Evolutionary conservation across 1,140 invertebrate species (phyloP).

Genomic region (Batillaria attramentaria): DNA sequence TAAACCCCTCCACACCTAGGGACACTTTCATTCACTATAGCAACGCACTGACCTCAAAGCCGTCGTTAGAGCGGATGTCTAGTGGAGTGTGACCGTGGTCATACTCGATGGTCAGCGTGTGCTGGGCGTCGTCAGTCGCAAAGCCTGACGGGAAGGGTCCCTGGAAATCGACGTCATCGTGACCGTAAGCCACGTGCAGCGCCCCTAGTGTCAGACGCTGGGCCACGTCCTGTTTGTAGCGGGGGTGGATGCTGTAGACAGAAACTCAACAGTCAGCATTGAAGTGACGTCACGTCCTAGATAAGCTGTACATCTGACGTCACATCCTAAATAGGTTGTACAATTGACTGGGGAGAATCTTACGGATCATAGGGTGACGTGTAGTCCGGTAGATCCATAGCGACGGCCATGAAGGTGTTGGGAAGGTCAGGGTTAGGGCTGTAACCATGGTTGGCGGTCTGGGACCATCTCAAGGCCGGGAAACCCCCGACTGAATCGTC

Average conservation of each 20-base stretch:
- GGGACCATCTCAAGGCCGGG: constrained; percentile 61
- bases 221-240: constrained; percentile 58
- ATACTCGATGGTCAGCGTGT: constrained; percentile 32
- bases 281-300: too few relatives aligned
- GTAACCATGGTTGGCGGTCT: constrained; percentile 61
- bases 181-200: constrained; percentile 45
- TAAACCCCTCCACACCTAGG: too few relatives aligned
- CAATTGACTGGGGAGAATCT: constrained; percentile 14
- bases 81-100: constrained; percentile 28
- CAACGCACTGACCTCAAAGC: constrained; percentile 50
- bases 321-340: neutral
- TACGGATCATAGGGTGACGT: constrained; percentile 56
- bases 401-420: constrained; percentile 67
- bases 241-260: constrained; percentile 54
- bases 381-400: constrained; percentile 63
- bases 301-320: too few relatives aligned
- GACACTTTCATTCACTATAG: neutral
- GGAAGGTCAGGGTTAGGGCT: constrained; percentile 59
- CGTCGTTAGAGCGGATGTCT: constrained; percentile 39
- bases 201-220: constrained; percentile 42
- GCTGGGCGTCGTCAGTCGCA: neutral
- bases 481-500: constrained; percentile 38
- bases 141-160: constrained; percentile 43
- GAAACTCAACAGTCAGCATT: neutral
- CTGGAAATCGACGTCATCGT: constrained; percentile 36